A percentile compares a stretch with the other conserved stretches of the same genome.
Conservation (phyloP, 1,140 invertebrate genomes). For the Lasaia peninsularis region DNA sequence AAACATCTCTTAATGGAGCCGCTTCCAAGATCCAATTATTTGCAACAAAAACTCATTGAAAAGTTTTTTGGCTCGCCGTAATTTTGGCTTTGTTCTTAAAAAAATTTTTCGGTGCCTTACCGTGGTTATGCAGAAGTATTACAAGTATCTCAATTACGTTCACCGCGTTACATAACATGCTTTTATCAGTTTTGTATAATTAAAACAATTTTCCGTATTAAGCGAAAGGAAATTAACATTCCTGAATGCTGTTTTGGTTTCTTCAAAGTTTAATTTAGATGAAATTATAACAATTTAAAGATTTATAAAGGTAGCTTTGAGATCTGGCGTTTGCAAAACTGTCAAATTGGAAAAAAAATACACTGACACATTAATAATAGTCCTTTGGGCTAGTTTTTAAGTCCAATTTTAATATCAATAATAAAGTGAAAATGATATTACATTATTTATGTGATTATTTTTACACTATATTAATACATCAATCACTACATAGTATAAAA, state of each 20-base stretch:
- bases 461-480: no score
- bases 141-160: constrained; percentile 25
- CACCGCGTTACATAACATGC: constrained; percentile 8
- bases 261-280: background rate
- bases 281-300: no score
- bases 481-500: no score
- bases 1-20: constrained; percentile 51
- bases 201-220: constrained; percentile 1
- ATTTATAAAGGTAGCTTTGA: no score
- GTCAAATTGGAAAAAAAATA: no score
- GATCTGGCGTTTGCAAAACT: no score
- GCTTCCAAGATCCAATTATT: constrained; percentile 49
- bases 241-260: background rate
- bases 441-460: no score
- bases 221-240: background rate
- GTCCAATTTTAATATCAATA: no score
- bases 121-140: constrained; percentile 32
- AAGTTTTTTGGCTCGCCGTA: constrained; percentile 48
- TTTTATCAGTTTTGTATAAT: constrained; percentile 2
- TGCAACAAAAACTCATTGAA: constrained; percentile 43
- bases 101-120: constrained; percentile 37
- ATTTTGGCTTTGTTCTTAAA: constrained; percentile 43
- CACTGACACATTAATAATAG: no score
- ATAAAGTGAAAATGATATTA: no score
- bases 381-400: no score